phyloP scores from a whole-genome alignment of 1,140 invertebrate species.

The Halotydeus destructor region DNA sequence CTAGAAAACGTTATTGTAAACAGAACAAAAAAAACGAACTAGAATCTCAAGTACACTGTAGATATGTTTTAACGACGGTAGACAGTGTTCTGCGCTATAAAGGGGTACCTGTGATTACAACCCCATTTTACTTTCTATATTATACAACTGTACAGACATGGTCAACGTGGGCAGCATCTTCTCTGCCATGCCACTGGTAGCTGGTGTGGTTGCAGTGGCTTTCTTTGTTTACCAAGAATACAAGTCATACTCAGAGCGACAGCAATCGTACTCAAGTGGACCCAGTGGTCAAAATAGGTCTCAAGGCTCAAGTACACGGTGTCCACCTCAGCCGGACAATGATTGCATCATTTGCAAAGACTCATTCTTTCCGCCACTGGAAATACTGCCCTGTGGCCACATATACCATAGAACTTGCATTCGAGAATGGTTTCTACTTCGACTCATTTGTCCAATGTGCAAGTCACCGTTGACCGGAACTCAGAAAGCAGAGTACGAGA shows the following conservation, averaged over 20 bases:
- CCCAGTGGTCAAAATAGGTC: not conserved
- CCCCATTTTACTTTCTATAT: no score
- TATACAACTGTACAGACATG: no score
- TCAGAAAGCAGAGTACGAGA: not conserved
- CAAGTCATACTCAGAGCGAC: not conserved
- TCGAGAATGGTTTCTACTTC: not conserved
- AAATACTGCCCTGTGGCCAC: not conserved
- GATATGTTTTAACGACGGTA: no score
- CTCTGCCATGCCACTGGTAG: not conserved
- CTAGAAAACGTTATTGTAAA: no score
- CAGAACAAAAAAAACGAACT: no score
- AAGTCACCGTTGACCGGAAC: not conserved
- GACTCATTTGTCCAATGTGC: not conserved
- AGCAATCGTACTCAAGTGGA: not conserved
- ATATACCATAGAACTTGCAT: not conserved
- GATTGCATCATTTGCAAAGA: not conserved
- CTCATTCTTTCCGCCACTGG: not conserved
- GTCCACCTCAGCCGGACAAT: not conserved
- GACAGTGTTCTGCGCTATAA: no score
- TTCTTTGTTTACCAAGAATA: not conserved
- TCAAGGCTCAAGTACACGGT: not conserved
- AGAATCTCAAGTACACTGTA: no score
- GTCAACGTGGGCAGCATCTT: not conserved
- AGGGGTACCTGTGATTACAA: no score
- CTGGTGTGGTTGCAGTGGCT: not conserved